Conservation (phyloP, 2,113 vertebrate genomes). For the Pachyramphus minor region DNA sequence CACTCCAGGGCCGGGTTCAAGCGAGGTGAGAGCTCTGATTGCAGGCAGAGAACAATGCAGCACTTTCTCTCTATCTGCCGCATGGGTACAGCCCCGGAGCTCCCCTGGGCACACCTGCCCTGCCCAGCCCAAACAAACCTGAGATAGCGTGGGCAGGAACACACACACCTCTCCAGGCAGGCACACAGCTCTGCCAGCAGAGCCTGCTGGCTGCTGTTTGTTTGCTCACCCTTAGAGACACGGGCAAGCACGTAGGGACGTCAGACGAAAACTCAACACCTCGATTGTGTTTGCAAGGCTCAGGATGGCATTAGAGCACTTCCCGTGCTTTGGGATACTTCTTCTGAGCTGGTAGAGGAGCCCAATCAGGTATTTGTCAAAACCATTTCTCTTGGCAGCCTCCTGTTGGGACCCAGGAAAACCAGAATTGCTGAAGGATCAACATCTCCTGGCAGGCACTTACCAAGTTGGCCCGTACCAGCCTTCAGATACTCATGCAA, state of each 20-base stretch:
- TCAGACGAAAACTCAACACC: not conserved
- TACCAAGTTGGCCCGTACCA: not conserved
- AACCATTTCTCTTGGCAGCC: not conserved
- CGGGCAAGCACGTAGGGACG: not conserved
- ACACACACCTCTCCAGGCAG: fast-evolving
- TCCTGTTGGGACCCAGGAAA: not conserved
- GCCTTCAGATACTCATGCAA: not conserved
- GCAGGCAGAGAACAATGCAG: not conserved
- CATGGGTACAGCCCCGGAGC: not conserved
- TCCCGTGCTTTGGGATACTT: not conserved
- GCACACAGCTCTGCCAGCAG: not conserved
- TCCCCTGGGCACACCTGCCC: not conserved
- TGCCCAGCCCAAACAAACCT: not conserved
- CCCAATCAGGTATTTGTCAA: not conserved
- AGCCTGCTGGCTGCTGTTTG: not conserved
- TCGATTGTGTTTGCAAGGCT: not conserved
- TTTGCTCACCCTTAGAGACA: not conserved
- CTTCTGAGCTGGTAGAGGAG: not conserved
- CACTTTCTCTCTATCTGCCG: not conserved
- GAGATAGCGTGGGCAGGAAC: not conserved
- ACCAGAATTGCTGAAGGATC: not conserved
- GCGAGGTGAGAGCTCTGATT: not conserved
- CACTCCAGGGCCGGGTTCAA: not conserved
- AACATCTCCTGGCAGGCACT: not conserved
- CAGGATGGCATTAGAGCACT: not conserved